Evolutionary conservation across 2,113 vertebrate genomes (phyloP).

Genomic region (Periophthalmodon schlosseri): DNA sequence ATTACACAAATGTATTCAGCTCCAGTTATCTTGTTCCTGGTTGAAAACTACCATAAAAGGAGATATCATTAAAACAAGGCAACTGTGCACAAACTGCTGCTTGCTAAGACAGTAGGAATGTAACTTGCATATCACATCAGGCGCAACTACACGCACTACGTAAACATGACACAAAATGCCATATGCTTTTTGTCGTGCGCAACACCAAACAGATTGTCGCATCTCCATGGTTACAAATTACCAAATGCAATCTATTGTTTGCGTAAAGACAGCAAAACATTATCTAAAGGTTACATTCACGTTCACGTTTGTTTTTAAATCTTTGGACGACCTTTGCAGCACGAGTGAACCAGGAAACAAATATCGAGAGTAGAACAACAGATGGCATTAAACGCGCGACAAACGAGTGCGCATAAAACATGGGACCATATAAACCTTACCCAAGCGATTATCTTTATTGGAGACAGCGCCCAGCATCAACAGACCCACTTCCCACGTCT

Average conservation of each 20-base stretch:
- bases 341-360: constrained; percentile 42
- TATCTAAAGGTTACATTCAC: not conserved
- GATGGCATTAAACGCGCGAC: not conserved
- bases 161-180: not conserved
- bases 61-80: constrained; percentile 33
- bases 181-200: not conserved
- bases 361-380: constrained; percentile 2
- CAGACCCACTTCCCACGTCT: not conserved
- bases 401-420: not conserved
- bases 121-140: no score
- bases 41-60: constrained; percentile 66
- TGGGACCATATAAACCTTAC: constrained; percentile 24
- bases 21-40: not conserved
- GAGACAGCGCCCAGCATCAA: constrained; percentile 4
- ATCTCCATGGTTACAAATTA: not conserved
- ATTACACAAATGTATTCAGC: not conserved
- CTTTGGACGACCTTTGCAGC: not conserved
- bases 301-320: not conserved
- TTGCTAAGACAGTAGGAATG: not conserved
- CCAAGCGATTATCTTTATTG: constrained; percentile 15
- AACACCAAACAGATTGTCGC: not conserved
- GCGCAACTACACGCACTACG: not conserved
- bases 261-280: not conserved
- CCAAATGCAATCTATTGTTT: not conserved
- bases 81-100: not conserved